These are phyloP conservation scores for Platichthys stellatus DNA, from an alignment of 2,113 vertebrate genomes.

Conservation along the genomic window DNA sequence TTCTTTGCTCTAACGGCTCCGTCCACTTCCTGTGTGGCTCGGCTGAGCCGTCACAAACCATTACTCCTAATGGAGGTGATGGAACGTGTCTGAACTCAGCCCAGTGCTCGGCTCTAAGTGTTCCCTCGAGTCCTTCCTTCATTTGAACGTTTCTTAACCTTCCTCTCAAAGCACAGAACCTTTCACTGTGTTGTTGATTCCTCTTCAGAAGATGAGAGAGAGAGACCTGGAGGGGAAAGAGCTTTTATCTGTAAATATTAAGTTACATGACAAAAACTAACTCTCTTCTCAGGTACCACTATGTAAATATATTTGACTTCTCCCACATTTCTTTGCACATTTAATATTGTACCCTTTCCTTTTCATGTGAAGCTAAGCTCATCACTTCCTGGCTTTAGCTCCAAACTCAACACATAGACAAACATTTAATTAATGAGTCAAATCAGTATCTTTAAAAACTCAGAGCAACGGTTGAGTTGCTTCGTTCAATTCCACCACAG, in stretches of 20 bases:
- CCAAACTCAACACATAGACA: too few relatives aligned
- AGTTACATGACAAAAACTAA: too few relatives aligned
- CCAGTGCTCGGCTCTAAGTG: slow-evolving; percentile 19
- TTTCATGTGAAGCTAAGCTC: background rate
- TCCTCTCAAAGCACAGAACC: background rate
- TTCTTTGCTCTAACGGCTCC: background rate
- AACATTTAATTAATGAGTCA: background rate
- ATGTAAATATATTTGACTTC: too few relatives aligned
- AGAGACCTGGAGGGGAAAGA: too few relatives aligned
- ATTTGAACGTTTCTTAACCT: background rate
- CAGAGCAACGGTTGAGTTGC: too few relatives aligned
- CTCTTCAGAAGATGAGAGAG: too few relatives aligned
- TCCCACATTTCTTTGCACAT: background rate
- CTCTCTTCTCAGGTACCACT: too few relatives aligned
- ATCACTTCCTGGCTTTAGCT: background rate
- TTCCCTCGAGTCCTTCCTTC: slow-evolving; percentile 17
- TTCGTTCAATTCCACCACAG: too few relatives aligned
- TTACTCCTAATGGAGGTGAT: slow-evolving; percentile 35
- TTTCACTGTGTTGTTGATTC: too few relatives aligned
- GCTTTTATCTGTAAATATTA: too few relatives aligned
- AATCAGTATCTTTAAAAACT: too few relatives aligned
- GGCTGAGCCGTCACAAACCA: background rate
- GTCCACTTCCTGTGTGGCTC: slow-evolving; percentile 23
- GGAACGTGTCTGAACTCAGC: background rate
- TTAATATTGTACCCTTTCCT: background rate